Conservation (phyloP, 2,797 vertebrate species). For the Lagorchestes hirsutus region DNA sequence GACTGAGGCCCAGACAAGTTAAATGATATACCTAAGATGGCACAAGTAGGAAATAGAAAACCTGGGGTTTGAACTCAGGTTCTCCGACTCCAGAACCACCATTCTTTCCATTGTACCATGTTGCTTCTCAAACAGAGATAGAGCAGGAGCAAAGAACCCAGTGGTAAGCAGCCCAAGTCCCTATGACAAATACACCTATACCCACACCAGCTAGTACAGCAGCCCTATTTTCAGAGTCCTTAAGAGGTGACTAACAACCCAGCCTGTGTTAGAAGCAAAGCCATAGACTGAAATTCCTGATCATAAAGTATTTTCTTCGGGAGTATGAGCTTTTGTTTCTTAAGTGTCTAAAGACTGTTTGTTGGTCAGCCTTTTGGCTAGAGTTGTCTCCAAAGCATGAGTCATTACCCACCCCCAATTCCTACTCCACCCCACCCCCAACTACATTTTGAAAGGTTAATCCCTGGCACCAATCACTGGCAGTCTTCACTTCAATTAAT, state of each 20-base stretch:
- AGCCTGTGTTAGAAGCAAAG: background rate
- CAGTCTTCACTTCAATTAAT: conserved; percentile 48
- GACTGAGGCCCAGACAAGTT: background rate
- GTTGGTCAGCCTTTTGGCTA: conserved; percentile 35
- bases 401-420: conserved; percentile 29
- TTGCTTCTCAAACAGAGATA: background rate
- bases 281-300: conserved; percentile 24
- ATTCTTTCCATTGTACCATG: background rate
- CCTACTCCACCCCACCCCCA: background rate
- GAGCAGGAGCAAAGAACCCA: background rate
- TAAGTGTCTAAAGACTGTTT: conserved; percentile 42
- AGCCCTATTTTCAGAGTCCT: background rate
- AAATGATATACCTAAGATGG: background rate
- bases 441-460: conserved; percentile 67
- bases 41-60: background rate
- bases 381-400: conserved; percentile 52
- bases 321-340: conserved; percentile 17
- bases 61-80: background rate
- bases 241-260: background rate
- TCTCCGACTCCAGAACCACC: background rate
- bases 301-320: conserved; percentile 29
- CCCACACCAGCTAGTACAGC: background rate
- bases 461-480: conserved; percentile 48
- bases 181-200: background rate
- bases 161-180: background rate